Evolutionary conservation across 2,113 vertebrate genomes (phyloP), one percentile per base, ranked within the genome.

Genomic region (Castor canadensis): DNA sequence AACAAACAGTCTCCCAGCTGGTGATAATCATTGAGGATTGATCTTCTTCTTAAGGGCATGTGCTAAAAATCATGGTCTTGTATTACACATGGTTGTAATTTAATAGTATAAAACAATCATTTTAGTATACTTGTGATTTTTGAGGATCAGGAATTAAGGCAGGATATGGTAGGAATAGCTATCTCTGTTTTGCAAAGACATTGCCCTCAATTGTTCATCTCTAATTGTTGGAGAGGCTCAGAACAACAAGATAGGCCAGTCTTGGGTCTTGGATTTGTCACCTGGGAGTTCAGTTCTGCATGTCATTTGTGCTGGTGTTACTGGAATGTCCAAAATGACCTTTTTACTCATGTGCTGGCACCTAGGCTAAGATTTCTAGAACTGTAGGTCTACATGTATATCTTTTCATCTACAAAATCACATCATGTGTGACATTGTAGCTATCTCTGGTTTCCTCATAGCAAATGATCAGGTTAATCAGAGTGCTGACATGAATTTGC

Each of bases 261-360:
- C 17, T 43, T 10, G 20, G 5, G 2, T 24, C 0, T 40, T 47
- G n/a, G n/a, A 20, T 67, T 72, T 47, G n/a, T 35, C 24, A 4
- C n/a, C 5, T 32, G 7, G 38, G 28, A 43, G 19, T 4, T 28
- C 8, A 43, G 20, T 67, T 32, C n/a, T 17, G 4, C 9, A 20
- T 76, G 43, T 38, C 19, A 16, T 7, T 3, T 17, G 19, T 16
- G 0, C 62, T 79, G 17, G 3, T 64, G 19, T n/a, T n/a, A n/a
- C 35, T 49, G 1, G 17, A 13, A 52, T 45, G 38, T 35, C 11
- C 28, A 9, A 26, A 7, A 19, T 24, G 2, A 13, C 1, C 2
- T 19, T 52, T 52, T 12, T 24, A 49, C 5, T 17, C 4, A 9
- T 8, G 52, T 20, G 35, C 5, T 30, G 7, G 16, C 24, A 28